Evolutionary conservation across 2,888 invertebrate species (phyloP).

Genomic region (Ethmia dodecea): DNA sequence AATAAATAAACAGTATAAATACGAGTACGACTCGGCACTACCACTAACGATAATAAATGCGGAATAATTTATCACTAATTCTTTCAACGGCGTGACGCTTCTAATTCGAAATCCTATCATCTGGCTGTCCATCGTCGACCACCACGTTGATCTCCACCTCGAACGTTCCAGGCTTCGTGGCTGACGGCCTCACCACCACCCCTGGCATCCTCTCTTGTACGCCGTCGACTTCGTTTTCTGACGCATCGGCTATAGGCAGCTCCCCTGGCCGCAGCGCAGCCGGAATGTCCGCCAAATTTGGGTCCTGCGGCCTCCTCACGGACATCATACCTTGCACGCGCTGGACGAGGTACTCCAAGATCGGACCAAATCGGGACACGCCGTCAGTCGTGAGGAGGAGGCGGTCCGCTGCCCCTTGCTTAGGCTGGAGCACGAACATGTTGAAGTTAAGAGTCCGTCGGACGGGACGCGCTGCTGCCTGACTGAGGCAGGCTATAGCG

Average conservation of each 20-base stretch:
- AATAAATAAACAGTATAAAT: slow-evolving; percentile 40
- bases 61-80: slow-evolving; percentile 21
- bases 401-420: slow-evolving; percentile 18
- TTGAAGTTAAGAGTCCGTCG: slow-evolving; percentile 25
- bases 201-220: slow-evolving; percentile 40
- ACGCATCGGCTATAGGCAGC: slow-evolving; percentile 23
- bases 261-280: not conserved
- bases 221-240: slow-evolving; percentile 44
- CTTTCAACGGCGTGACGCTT: slow-evolving; percentile 8
- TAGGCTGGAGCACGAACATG: slow-evolving; percentile 25
- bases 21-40: slow-evolving; percentile 18
- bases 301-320: slow-evolving; percentile 74
- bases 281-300: not conserved
- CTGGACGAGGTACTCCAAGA: slow-evolving; percentile 78
- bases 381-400: slow-evolving; percentile 22
- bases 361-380: slow-evolving; percentile 72
- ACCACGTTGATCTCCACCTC: slow-evolving; percentile 31
- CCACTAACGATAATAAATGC: slow-evolving; percentile 32
- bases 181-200: slow-evolving; percentile 24
- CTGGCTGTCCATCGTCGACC: slow-evolving; percentile 61
- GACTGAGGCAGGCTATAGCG: slow-evolving; percentile 14
- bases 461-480: slow-evolving; percentile 18
- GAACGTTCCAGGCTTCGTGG: slow-evolving; percentile 23
- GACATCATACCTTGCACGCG: slow-evolving; percentile 80
- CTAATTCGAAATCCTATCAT: slow-evolving; percentile 25